Percentiles rank a stretch among this genome's conserved stretches.
phyloP scores from a whole-genome alignment of 2,797 vertebrate genomes.

The Rhabdomys pumilio region DNA sequence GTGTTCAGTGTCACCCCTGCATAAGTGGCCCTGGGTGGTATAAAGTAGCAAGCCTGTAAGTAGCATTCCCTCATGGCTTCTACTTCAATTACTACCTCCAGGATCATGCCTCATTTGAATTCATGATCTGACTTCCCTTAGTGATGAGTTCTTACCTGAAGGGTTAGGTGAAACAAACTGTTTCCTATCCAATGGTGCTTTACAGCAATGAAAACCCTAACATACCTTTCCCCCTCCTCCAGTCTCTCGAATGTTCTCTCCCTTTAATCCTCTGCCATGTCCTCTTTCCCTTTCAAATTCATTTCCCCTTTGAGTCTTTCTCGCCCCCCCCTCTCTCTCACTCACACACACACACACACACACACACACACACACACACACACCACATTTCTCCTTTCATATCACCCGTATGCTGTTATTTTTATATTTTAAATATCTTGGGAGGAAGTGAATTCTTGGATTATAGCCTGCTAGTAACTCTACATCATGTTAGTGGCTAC shows the following conservation, averaged over 20 bases:
- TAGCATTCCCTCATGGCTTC: neutral
- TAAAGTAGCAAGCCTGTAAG: neutral
- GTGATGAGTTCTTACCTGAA: neutral
- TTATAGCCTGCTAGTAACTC: neutral
- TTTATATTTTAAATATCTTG: conserved; percentile 12
- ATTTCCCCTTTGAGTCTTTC: neutral
- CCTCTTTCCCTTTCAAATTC: too few species aligned
- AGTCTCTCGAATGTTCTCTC: neutral
- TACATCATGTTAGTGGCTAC: neutral
- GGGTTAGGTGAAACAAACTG: neutral
- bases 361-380: neutral
- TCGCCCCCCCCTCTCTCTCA: too few species aligned
- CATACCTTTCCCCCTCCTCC: accelerated
- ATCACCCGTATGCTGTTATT: neutral
- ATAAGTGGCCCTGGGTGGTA: neutral
- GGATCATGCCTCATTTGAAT: neutral
- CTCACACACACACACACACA: neutral
- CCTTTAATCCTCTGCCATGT: neutral
- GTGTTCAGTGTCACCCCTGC: neutral
- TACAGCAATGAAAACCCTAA: neutral
- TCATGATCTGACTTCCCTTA: neutral
- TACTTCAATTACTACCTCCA: neutral
- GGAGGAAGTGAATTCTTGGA: neutral
- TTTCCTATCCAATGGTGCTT: neutral
- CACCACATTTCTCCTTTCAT: neutral